Evolutionary conservation across 2,888 invertebrate species (phyloP).

Genomic region (Conistra vaccinii): DNA sequence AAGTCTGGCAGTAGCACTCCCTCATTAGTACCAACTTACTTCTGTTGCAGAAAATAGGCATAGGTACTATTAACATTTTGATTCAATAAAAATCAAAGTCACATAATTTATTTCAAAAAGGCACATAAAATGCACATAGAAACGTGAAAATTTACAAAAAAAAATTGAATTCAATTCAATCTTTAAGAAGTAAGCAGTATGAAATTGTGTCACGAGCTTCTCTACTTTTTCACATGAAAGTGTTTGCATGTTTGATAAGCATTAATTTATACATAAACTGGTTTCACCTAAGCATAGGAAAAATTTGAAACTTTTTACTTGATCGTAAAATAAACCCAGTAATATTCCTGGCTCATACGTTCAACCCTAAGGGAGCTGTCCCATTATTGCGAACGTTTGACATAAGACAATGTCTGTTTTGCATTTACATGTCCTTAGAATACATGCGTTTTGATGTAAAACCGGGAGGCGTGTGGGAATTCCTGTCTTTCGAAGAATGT

Average conservation of each 20-base stretch:
- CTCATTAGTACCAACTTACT: background rate
- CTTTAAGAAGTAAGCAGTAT: background rate
- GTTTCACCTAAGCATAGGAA: background rate
- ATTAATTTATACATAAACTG: background rate
- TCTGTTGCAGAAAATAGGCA: too few species aligned
- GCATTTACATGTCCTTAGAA: slow-evolving; percentile 44
- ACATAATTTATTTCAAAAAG: too few species aligned
- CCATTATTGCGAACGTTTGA: slow-evolving; percentile 47
- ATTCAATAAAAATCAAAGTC: too few species aligned
- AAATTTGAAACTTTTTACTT: background rate
- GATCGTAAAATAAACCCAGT: background rate
- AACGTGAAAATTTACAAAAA: too few species aligned
- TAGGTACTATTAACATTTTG: too few species aligned
- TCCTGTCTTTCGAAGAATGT: slow-evolving; percentile 14
- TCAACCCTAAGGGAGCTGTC: slow-evolving; percentile 34
- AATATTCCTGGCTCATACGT: background rate
- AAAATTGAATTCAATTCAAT: too few species aligned
- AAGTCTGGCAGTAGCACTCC: background rate
- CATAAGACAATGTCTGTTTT: slow-evolving; percentile 53
- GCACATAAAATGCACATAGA: too few species aligned
- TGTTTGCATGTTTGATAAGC: background rate
- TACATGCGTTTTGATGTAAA: slow-evolving; percentile 28
- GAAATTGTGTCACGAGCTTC: background rate
- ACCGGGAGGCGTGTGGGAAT: slow-evolving; percentile 43
- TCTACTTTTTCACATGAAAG: background rate